Conservation (phyloP, 2,113 vertebrate species). For the Lepus europaeus region DNA sequence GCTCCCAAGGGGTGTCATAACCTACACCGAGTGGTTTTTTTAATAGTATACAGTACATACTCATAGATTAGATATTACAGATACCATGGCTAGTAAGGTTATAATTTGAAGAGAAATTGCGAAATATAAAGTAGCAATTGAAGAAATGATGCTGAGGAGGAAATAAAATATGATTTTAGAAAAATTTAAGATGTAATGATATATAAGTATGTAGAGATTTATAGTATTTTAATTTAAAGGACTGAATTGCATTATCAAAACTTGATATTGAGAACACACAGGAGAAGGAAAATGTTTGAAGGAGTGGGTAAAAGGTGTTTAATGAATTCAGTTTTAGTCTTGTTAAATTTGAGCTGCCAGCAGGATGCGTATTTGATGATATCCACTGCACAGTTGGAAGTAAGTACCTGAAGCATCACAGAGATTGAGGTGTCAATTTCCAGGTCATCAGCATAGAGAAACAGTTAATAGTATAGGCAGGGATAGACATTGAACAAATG, state of each 20-base stretch:
- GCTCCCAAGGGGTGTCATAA: too few species aligned
- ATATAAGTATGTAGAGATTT: neutral
- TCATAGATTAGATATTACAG: neutral
- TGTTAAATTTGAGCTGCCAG: slow-evolving; percentile 46
- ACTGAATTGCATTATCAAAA: neutral
- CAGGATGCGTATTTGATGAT: slow-evolving; percentile 23
- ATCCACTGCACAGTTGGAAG: slow-evolving; percentile 10
- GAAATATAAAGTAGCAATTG: neutral
- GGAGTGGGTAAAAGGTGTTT: neutral
- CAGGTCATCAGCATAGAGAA: slow-evolving; percentile 37
- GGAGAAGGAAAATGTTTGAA: neutral
- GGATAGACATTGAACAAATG: neutral
- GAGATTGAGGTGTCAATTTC: slow-evolving; percentile 58
- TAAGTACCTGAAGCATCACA: slow-evolving; percentile 34
- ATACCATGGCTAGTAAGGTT: neutral
- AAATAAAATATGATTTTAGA: neutral
- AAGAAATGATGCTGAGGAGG: neutral
- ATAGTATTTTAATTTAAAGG: neutral
- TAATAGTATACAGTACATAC: neutral
- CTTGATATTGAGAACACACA: neutral
- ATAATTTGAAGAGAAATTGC: neutral
- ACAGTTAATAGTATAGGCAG: neutral
- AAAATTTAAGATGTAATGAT: neutral
- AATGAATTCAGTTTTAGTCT: slow-evolving; percentile 20
- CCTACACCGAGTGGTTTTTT: too few species aligned